These are phyloP conservation scores for Hydropotes inermis DNA, from an alignment of 2,113 vertebrate genomes.

Conservation along the genomic window DNA sequence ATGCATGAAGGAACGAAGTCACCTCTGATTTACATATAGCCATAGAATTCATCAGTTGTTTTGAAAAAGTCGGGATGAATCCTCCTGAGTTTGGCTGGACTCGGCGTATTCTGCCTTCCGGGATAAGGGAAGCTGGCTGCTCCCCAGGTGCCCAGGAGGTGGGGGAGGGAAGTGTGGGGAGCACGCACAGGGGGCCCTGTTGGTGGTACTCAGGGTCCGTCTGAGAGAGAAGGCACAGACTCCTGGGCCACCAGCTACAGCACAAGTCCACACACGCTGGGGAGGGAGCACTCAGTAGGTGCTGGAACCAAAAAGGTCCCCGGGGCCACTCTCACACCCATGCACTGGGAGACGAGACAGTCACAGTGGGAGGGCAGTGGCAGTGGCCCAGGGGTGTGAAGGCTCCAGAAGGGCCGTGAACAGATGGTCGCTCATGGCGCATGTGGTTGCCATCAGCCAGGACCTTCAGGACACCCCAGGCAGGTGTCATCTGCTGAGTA, in stretches of 20 bases:
- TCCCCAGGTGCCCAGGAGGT: not conserved
- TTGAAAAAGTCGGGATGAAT: not conserved
- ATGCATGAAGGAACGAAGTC: not conserved
- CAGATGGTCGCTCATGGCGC: not conserved
- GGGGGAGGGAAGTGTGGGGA: rapidly evolving
- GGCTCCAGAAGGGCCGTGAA: not conserved
- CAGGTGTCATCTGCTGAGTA: not conserved
- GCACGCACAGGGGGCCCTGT: rapidly evolving
- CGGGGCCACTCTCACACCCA: rapidly evolving
- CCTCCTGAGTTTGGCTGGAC: not conserved
- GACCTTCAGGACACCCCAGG: not conserved
- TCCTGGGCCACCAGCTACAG: rapidly evolving
- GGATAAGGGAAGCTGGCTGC: no score
- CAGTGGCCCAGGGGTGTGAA: rapidly evolving
- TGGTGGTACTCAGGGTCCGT: not conserved
- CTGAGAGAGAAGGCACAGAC: not conserved
- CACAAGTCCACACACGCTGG: rapidly evolving
- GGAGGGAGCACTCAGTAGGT: rapidly evolving
- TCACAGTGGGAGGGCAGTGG: not conserved
- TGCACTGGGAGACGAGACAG: rapidly evolving
- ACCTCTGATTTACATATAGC: not conserved
- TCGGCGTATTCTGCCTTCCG: rapidly evolving
- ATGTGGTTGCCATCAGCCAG: not conserved
- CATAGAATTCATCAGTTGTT: not conserved
- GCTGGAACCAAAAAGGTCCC: not conserved